These are phyloP conservation scores for Australoheros scitulus DNA, from an alignment of 2,113 vertebrate genomes.

Conservation along the genomic window DNA sequence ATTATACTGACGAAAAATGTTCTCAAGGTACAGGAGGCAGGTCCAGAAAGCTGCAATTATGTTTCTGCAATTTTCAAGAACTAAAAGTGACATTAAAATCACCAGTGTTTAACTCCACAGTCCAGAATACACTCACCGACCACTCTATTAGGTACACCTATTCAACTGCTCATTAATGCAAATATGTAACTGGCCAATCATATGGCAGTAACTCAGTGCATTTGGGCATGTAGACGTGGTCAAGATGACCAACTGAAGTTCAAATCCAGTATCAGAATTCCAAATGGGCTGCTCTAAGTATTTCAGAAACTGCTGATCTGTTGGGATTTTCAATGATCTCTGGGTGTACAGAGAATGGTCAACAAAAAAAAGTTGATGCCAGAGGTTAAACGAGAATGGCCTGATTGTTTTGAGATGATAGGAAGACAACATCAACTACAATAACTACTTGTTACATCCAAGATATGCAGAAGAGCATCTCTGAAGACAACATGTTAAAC, in stretches of 20 bases:
- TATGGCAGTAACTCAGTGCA: too few species aligned
- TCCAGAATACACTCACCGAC: background rate
- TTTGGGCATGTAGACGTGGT: background rate
- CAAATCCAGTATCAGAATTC: background rate
- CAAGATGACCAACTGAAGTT: background rate
- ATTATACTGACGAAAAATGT: background rate
- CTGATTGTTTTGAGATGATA: background rate
- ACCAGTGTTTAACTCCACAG: background rate
- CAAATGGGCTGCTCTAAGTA: background rate
- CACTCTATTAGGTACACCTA: background rate
- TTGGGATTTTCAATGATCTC: background rate
- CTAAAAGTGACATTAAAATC: background rate
- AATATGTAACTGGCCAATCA: background rate
- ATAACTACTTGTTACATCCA: background rate
- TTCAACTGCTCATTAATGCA: background rate
- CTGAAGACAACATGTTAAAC: background rate
- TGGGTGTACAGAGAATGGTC: background rate
- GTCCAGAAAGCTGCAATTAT: background rate
- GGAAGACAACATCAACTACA: background rate
- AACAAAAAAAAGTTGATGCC: background rate
- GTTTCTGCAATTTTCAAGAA: background rate
- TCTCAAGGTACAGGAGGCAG: background rate
- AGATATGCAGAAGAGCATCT: background rate
- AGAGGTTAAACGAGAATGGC: fast-evolving
- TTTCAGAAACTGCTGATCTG: background rate